Evolutionary conservation across 1,140 invertebrate species (phyloP).

Genomic region (Drosophila lowei): DNA sequence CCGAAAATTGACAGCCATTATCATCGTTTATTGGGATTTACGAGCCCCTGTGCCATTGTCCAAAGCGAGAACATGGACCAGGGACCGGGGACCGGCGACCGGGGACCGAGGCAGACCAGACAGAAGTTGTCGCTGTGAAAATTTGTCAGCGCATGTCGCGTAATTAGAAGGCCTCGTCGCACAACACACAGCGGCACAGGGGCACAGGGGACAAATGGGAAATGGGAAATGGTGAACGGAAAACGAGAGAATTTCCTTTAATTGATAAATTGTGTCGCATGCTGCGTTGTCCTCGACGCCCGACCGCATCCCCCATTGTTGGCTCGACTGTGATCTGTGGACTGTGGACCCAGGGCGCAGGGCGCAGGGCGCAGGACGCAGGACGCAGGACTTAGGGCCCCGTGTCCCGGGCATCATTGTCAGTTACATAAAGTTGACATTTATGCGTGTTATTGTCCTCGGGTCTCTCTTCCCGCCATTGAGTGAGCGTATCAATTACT

Average conservation of each 20-base stretch:
- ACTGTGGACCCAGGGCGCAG: background rate
- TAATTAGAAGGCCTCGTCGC: constrained; percentile 62
- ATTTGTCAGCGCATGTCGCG: constrained; percentile 70
- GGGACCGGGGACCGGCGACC: background rate
- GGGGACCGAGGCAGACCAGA: background rate
- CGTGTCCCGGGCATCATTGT: constrained; percentile 28
- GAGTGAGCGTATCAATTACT: constrained; percentile 79
- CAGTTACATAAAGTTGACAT: constrained; percentile 76
- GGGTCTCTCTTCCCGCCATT: constrained; percentile 20
- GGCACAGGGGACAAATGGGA: constrained; percentile 14
- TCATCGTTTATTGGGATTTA: constrained; percentile 75
- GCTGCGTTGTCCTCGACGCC: constrained; percentile 54
- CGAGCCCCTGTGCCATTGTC: constrained; percentile 48
- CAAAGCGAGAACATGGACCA: constrained; percentile 13
- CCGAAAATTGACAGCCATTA: constrained; percentile 72
- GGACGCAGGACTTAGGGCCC: constrained; percentile 2
- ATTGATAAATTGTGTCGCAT: constrained; percentile 78
- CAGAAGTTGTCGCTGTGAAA: constrained; percentile 30
- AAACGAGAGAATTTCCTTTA: constrained; percentile 44
- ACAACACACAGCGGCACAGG: constrained; percentile 1
- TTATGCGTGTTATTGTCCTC: constrained; percentile 65
- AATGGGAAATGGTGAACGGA: constrained; percentile 19
- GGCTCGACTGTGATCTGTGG: too few relatives aligned
- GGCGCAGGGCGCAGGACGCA: background rate
- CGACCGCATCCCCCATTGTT: constrained; percentile 45